A percentile compares a stretch with the other conserved stretches of the same genome.
phyloP scores from a whole-genome alignment of 2,797 vertebrate genomes.

The Buphagus erythrorhynchus region DNA sequence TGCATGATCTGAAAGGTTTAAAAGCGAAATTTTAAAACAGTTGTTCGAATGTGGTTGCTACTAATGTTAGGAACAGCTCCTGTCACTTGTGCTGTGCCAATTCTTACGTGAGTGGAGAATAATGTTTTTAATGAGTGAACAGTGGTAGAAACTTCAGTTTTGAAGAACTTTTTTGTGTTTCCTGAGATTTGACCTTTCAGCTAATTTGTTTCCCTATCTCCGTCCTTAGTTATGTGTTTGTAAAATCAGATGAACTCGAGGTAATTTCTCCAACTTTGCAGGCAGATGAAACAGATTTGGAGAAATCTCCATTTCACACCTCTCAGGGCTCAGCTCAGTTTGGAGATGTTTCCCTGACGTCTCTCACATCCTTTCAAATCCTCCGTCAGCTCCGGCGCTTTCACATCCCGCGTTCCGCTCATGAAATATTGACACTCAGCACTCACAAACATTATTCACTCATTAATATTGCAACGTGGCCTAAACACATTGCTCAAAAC shows the following conservation, averaged over 20 bases:
- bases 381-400: constrained; percentile 30
- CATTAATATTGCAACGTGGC: constrained; percentile 91
- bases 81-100: not conserved
- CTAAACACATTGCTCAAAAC: constrained; percentile 84
- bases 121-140: not conserved
- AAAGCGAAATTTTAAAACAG: not conserved
- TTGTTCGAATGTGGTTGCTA: not conserved
- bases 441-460: constrained; percentile 84
- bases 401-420: constrained; percentile 46
- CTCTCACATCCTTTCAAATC: not conserved
- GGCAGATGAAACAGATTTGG: not conserved
- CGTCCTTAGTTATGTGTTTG: not conserved
- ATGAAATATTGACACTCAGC: constrained; percentile 88
- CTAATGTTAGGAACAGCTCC: not conserved
- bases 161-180: not conserved
- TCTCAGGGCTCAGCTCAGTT: constrained; percentile 14
- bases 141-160: not conserved
- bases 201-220: not conserved
- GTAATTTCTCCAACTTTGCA: not conserved
- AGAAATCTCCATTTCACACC: constrained; percentile 24
- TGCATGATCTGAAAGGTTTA: not conserved
- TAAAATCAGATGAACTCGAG: not conserved
- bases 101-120: not conserved
- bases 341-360: constrained; percentile 19
- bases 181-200: not conserved